phyloP scores from a whole-genome alignment of 2,113 vertebrate species.

The Dermatemys mawii region DNA sequence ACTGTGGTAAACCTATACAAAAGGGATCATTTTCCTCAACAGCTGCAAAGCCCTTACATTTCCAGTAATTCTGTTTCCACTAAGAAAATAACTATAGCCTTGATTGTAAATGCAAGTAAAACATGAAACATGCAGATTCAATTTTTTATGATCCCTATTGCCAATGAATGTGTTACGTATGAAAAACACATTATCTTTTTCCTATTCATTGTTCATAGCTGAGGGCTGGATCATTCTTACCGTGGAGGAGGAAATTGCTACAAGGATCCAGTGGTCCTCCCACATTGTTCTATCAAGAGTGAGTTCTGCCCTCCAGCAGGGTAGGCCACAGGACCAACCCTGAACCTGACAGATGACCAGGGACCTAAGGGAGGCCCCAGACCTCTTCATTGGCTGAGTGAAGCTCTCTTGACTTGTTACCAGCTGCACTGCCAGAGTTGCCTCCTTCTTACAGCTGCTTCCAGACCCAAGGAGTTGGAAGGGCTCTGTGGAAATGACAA shows the following conservation, averaged over 20 bases:
- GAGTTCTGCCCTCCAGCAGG: background rate
- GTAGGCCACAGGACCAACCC: background rate
- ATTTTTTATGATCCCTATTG: background rate
- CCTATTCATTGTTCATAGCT: background rate
- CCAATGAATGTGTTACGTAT: background rate
- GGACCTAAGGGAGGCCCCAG: background rate
- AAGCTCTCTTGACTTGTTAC: background rate
- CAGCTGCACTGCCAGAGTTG: background rate
- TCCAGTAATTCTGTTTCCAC: background rate
- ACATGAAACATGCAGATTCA: background rate
- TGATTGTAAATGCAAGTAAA: background rate
- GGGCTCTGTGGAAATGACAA: background rate
- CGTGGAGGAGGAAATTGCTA: background rate
- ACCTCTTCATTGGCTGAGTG: background rate
- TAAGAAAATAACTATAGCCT: background rate
- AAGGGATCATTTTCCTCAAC: background rate
- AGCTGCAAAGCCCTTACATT: background rate
- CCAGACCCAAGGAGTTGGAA: background rate
- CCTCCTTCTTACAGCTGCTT: background rate
- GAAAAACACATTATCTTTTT: background rate
- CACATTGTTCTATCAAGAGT: background rate
- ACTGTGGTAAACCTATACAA: background rate
- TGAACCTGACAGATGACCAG: background rate
- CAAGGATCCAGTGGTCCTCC: background rate
- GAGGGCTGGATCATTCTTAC: conserved; percentile 22